Conservation (phyloP, 2,888 invertebrate species). For the Euspilapteryx auroguttella region DNA sequence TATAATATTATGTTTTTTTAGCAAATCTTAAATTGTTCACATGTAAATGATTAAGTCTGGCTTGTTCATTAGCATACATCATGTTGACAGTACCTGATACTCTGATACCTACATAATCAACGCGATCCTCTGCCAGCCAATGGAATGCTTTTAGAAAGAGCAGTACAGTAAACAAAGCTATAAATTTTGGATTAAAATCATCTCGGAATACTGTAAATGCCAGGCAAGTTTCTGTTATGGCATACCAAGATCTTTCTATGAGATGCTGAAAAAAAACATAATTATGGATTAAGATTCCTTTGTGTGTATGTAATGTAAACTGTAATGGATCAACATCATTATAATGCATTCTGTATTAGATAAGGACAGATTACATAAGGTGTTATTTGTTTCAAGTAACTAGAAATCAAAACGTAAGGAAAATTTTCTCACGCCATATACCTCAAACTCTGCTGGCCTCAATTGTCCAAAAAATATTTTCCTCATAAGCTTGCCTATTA, state of each 20-base stretch:
- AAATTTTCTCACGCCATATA: too few relatives aligned
- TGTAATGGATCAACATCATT: too few relatives aligned
- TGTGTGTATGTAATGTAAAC: too few relatives aligned
- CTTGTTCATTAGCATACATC: not conserved
- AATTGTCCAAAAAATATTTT: constrained; percentile 96
- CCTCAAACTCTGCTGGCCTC: constrained; percentile 95
- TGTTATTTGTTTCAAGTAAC: too few relatives aligned
- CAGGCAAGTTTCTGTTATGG: constrained; percentile 98
- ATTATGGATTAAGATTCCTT: too few relatives aligned
- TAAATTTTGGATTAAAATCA: constrained; percentile 98
- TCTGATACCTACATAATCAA: constrained; percentile 87
- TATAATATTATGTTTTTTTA: too few relatives aligned
- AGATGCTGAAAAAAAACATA: constrained; percentile 83
- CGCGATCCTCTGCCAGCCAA: constrained; percentile 98
- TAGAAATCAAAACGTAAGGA: too few relatives aligned
- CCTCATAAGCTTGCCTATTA: constrained; percentile 89
- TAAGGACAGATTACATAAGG: too few relatives aligned
- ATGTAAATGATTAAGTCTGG: not conserved
- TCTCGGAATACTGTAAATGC: constrained; percentile 99
- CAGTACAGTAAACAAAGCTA: constrained; percentile 93
- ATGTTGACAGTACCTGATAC: not conserved
- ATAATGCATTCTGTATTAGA: too few relatives aligned
- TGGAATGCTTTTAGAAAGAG: constrained; percentile 98
- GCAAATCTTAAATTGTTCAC: too few relatives aligned
- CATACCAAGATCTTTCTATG: constrained; percentile 98